phyloP scores from a whole-genome alignment of 2,113 vertebrate genomes.

The Phoenicopterus ruber region DNA sequence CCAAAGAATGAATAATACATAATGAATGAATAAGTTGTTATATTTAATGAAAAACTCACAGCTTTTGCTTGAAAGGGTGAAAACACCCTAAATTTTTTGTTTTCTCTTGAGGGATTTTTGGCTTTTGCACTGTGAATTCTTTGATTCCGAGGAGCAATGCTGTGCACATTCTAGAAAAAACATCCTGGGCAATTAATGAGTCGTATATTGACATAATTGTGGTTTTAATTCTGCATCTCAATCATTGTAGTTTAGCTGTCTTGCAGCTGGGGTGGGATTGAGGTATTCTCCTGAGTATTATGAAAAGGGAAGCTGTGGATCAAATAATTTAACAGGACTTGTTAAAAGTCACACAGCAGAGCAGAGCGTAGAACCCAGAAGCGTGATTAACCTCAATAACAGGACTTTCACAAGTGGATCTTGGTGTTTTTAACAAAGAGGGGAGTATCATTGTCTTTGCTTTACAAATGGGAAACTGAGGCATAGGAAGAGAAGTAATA shows the following conservation, averaged over 20 bases:
- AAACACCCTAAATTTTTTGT: background rate
- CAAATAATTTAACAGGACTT: background rate
- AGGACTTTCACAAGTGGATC: background rate
- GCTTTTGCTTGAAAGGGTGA: conserved; percentile 16
- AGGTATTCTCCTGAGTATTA: background rate
- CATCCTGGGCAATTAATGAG: background rate
- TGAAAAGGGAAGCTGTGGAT: background rate
- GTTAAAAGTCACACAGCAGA: background rate
- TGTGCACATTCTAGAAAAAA: background rate
- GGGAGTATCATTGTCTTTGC: background rate
- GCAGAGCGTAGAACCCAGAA: background rate
- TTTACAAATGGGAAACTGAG: background rate
- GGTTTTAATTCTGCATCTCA: background rate
- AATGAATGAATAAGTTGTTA: conserved; percentile 9
- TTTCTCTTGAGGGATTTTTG: background rate
- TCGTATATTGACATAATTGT: background rate
- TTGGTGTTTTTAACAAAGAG: background rate
- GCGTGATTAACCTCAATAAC: background rate
- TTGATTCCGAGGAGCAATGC: background rate
- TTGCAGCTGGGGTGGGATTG: background rate
- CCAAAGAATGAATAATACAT: background rate
- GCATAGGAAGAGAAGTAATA: background rate
- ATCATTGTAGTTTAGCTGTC: background rate
- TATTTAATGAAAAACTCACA: background rate
- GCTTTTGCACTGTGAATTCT: background rate